Percentiles rank a stretch among this genome's conserved stretches.
These are phyloP conservation scores for Ophiodon elongatus DNA, from an alignment of 2,113 vertebrate genomes.

Conservation along the genomic window DNA sequence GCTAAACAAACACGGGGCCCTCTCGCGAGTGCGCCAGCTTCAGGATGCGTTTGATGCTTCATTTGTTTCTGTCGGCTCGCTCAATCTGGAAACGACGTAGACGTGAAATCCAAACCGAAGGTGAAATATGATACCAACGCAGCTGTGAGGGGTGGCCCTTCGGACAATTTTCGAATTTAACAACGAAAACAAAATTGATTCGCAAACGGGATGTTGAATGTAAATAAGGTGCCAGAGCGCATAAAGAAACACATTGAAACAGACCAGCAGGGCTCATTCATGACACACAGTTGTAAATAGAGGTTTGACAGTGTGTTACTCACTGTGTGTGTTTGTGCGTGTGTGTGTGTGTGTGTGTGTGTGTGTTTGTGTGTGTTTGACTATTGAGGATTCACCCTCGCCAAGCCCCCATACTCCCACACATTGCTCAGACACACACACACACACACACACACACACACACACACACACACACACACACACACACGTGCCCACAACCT, in stretches of 20 bases:
- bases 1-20: constrained; percentile 50
- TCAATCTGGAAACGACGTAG: not conserved
- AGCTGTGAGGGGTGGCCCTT: not conserved
- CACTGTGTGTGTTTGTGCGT: not conserved
- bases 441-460: constrained; percentile 5
- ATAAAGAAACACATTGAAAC: not conserved
- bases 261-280: too few species aligned
- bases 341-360: not conserved
- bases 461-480: constrained; percentile 1
- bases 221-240: not conserved
- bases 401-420: not conserved
- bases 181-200: not conserved
- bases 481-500: constrained; percentile 20
- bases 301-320: not conserved
- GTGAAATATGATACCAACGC: not conserved
- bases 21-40: constrained; percentile 18
- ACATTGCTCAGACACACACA: constrained; percentile 8
- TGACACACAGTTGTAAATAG: not conserved
- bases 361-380: not conserved
- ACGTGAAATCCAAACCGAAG: not conserved
- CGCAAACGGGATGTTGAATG: too few species aligned
- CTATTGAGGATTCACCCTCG: not conserved
- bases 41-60: constrained; percentile 17
- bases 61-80: not conserved
- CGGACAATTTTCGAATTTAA: too few species aligned